Evolutionary conservation across 2,888 invertebrate species (phyloP), one percentile per base, ranked within the genome.

Genomic region (Stratiomys singularior): DNA sequence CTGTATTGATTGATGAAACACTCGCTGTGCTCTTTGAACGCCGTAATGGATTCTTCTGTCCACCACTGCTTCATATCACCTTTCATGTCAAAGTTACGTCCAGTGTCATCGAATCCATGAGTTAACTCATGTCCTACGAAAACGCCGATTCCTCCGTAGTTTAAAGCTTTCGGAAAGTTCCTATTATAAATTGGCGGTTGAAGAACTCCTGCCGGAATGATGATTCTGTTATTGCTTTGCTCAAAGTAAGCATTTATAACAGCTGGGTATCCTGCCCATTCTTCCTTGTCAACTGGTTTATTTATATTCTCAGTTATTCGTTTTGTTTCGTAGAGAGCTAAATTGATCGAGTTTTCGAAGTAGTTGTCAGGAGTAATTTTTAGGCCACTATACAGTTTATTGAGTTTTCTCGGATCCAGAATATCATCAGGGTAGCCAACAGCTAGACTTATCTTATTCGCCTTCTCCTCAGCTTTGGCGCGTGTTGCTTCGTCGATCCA

Each of bases 401-500:
- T 95, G 79, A 98, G 87, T 81, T 94, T 91, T 0, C 88, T 89
- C 13, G 93, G 90, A 82, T 94, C 90, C 23, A 95, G 89, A 76
- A 98, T 95, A 83, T 95, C 97, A 84, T 97, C 94, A 0, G 97
- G 97, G 85, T 95, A 98, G 56, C 97, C 93, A 81, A 98, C 97
- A 93, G 96, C 95, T 83, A 96, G 95, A 46, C 94, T 93, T 78
- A 97, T 97, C 1, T 95, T 93, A 84, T 96, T 94, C 0, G 96
- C 97, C 85, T 98, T 98, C 11, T 92, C 91, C 81, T 93, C 92
- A 0, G 97, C 97, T 1, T 94, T 91, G 44, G 89, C 87, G 79
- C 93, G 90, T 0, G 98, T 98, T 83, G 94, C 93, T 1, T 90
- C 88, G 83, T 98, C 97, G 96, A 98, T 97, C 98, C 98, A 98